Evolutionary conservation across 2,888 invertebrate species (phyloP).

Genomic region (Cephus rjabovi): DNA sequence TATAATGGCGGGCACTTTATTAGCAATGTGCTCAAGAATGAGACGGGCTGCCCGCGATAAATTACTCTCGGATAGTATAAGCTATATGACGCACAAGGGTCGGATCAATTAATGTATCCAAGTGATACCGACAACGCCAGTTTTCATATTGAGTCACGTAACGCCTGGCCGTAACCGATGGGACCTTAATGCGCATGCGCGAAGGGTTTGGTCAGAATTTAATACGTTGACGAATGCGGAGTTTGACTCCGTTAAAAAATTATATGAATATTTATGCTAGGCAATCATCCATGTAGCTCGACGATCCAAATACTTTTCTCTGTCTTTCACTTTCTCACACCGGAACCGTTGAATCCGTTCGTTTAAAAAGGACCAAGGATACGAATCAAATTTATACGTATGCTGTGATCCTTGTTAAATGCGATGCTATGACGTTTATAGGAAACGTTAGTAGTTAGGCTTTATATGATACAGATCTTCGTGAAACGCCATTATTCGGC

Average conservation of each 20-base stretch:
- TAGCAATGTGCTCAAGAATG: conserved; percentile 82
- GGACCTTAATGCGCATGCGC: not conserved
- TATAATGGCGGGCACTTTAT: conserved; percentile 77
- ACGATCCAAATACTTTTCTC: not conserved
- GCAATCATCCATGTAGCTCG: not conserved
- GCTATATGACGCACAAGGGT: conserved; percentile 65
- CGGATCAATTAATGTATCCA: conserved; percentile 55
- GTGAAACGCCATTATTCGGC: conserved; percentile 41
- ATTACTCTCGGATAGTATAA: conserved; percentile 62
- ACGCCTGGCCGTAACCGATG: not conserved
- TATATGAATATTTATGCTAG: not conserved
- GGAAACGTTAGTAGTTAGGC: not conserved
- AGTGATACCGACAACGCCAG: not conserved
- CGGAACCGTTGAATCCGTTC: not conserved
- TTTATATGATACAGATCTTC: not conserved
- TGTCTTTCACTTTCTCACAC: not conserved
- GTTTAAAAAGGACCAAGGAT: not conserved
- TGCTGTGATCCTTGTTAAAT: not conserved
- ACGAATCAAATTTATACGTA: not conserved
- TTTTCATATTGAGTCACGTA: not conserved
- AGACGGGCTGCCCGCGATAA: conserved; percentile 68
- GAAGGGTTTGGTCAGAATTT: not conserved
- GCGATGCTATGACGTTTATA: not conserved
- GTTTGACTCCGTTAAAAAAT: not conserved
- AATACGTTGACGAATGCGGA: not conserved